Base-by-base conservation (phyloP, 2,888 invertebrate genomes). In the Callimorpha dominula region DNA sequence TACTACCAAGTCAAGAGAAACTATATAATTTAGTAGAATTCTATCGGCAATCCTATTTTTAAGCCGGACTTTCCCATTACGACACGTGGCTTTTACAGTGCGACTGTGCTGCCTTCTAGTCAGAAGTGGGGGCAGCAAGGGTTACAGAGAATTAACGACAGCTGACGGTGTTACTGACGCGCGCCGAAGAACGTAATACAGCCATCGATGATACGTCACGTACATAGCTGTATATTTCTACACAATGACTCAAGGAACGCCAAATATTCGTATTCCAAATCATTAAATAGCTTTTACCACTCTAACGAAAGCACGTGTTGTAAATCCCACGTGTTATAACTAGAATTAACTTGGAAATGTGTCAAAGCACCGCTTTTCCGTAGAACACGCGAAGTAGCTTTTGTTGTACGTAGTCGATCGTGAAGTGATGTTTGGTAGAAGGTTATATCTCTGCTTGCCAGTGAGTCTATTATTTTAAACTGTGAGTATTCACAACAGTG, bases 301-400 rank as follows among this genome's bases (percentile, higher is more conserved):
- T 66, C 31, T 70, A 73, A 73, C 76, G 63, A 62, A 68, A 73
- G 70, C 76, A 76, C 80, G 79, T 81, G 82, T 66, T 72, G 62
- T 66, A 65, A 75, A 72, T 74, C 66, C 76, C 73, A 75, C 76
- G 78, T 78, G 79, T 77, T 82, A 74, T 75, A 76, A 79, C 72
- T 81, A 75, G 81, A 81, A 78, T 76, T 75, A 75, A 71, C 80
- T 84, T 84, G 83, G 83, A 84, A 79, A 77, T 78, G 78, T 82
- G 80, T 84, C 85, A 84, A 79, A 82, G 67, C 42, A 74, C 68
- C 64, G 73, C 68, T 80, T 82, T 78, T 68, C 54, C 63, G 73
- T 72, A 68, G 49, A 77, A 74, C 78, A 72, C 72, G 73, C 62
- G 73, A 78, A n/a, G 68, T 68, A 70, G 72, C 67, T 72, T 84